Base-by-base conservation (phyloP, 2,888 invertebrate species). In the Macaria liturata region DNA sequence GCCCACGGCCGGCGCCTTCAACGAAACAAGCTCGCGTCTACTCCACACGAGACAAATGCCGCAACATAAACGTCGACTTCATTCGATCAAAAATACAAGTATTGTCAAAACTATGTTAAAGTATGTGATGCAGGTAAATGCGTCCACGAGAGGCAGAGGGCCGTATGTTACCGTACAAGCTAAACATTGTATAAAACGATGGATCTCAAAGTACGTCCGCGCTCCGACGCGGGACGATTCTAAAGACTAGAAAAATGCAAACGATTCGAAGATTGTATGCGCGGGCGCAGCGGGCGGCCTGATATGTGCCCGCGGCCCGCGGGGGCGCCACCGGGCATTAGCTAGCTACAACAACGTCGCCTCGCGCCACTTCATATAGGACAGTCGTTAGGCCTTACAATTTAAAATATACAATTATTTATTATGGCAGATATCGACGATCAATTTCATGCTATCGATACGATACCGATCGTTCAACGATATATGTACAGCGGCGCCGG, bases 351-450 rank as follows among this genome's bases (percentile, higher is more conserved):
- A 83, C 81, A 81, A 78, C 79, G 74, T 75, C n/a, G 78, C 80
- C 85, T 84, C 46, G 83, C 6, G 82, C 80, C 81, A 84, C 79
- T 87, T 37, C 34, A 83, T 81, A 83, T 85, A 87, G 83, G 85
- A 90, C 88, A 91, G 89, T 89, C 89, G 87, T 88, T 89, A 90
- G 91, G 89, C 68, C 90, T 89, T 88, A 91, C 80, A 74, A 83
- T 80, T 81, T 85, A 86, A 76, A 88, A 88, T 89, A 74, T 91
- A 91, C 88, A 90, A 75, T 84, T 86, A 84, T 76, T 86, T 86
- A 90, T 89, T 91, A 91, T 91, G 91, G 91, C 91, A 91, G 86
- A 90, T 89, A 87, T 90, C 84, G 89, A 91, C 90, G 88, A 88
- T 84, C 81, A 85, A 85, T 88, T 88, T 66, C 85, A 82, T 82